Conservation (phyloP, 1,140 invertebrate genomes). For the Drosophila malerkotliana region DNA sequence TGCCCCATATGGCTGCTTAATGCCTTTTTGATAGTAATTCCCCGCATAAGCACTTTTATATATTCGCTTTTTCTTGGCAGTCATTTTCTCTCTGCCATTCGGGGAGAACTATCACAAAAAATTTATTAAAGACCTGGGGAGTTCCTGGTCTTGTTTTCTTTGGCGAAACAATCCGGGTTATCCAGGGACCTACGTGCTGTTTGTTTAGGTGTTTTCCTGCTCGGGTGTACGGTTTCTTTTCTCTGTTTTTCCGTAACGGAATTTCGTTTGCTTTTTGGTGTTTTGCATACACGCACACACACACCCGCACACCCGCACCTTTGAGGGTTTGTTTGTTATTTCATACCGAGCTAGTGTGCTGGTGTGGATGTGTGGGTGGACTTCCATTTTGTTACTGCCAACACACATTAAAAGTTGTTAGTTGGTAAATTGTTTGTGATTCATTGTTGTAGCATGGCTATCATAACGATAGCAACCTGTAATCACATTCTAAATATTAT, state of each 20-base stretch:
- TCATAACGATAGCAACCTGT: conserved; percentile 56
- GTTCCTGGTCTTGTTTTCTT: conserved; percentile 15
- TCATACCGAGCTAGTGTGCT: neutral
- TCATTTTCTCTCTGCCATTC: neutral
- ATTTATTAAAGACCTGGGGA: conserved; percentile 38
- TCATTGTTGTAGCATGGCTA: conserved; percentile 68
- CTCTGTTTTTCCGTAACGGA: conserved; percentile 19
- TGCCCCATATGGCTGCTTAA: conserved; percentile 52
- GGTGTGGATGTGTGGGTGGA: neutral
- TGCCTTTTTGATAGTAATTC: conserved; percentile 74
- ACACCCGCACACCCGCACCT: conserved; percentile 5
- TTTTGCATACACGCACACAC: conserved; percentile 28
- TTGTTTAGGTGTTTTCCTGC: conserved; percentile 41
- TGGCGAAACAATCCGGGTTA: conserved; percentile 13
- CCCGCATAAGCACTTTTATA: conserved; percentile 46
- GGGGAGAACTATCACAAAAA: conserved; percentile 39
- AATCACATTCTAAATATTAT: conserved; percentile 67
- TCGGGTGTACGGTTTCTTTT: conserved; percentile 32
- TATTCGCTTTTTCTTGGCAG: conserved; percentile 21
- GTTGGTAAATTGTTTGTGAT: conserved; percentile 71
- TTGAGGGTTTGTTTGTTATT: conserved; percentile 31
- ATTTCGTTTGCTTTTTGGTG: conserved; percentile 29
- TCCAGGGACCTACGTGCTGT: conserved; percentile 34
- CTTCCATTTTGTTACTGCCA: conserved; percentile 46
- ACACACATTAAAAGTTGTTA: conserved; percentile 60